Evolutionary conservation across 2,113 vertebrate genomes (phyloP).

Genomic region (Carlito syrichta): DNA sequence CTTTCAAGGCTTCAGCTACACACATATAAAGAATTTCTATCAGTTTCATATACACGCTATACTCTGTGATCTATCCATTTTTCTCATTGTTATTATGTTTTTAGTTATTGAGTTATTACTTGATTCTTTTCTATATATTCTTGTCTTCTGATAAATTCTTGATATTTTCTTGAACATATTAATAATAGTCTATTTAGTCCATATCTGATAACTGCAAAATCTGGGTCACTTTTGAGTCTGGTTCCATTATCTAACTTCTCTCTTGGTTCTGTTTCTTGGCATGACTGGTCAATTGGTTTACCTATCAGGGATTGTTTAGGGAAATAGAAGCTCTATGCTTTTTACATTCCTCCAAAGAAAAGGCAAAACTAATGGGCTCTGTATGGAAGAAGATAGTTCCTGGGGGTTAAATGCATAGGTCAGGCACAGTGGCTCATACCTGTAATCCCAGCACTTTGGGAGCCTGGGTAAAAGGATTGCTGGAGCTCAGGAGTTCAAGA

Average conservation of each 20-base stretch:
- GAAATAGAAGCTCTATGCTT: background rate
- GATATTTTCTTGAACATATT: background rate
- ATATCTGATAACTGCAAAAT: background rate
- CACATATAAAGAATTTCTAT: background rate
- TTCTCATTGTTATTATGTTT: background rate
- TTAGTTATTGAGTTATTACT: background rate
- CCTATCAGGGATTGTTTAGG: background rate
- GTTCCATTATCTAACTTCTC: background rate
- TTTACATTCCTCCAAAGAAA: background rate
- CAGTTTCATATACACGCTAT: background rate
- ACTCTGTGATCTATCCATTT: background rate
- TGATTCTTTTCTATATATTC: background rate
- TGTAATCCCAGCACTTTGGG: too few species aligned
- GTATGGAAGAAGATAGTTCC: background rate
- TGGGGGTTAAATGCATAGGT: too few species aligned
- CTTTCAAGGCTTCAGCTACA: background rate
- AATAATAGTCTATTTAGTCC: background rate
- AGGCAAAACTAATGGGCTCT: background rate
- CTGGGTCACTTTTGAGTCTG: background rate
- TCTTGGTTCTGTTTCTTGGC: background rate
- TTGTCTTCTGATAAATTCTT: background rate
- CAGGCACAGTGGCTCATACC: too few species aligned
- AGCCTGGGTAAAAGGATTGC: too few species aligned
- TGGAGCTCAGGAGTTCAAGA: too few species aligned
- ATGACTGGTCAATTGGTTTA: background rate